Evolutionary conservation across 2,888 invertebrate genomes (phyloP), one percentile per base, ranked within the genome.

Genomic region (Drosophila atripex): DNA sequence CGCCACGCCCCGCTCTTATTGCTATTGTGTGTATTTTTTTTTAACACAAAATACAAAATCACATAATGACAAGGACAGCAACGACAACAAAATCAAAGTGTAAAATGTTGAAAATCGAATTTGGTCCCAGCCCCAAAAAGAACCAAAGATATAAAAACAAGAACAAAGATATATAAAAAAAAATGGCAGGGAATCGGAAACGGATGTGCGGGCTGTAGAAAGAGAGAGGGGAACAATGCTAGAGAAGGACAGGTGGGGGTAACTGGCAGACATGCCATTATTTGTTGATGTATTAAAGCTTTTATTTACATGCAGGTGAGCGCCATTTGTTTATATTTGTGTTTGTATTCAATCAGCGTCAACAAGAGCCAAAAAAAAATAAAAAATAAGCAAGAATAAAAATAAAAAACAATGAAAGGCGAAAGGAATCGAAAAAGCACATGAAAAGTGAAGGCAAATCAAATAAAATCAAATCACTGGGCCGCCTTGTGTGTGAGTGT

Each of bases 321-420:
- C 70, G 77, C 75, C 85, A 88, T 82, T 82, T 82, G 78, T 82
- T 82, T 84, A 73, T 66, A 72, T 63, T 76, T 68, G 75, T 80
- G 80, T 87, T 89, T 89, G 88, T 80, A 88, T 89, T 88, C 89
- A 87, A 87, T 87, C 88, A 89, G 89, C 78, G 86, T 76, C 86
- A 73, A 78, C 73, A 70, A 58, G 61, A 68, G 71, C 56, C 46
- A 21, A 38, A 52, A 50, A 51, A 52, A 23, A 14, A 38, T 6
- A 38, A 14, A 16, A n/a, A 6, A 12, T 3, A 16, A 39, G 16
- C 16, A 16, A 9, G n/a, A 30, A 53, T 46, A 51, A 56, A 63
- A 47, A 32, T 21, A 16, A 49, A 60, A 38, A 35, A 55, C 35
- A 35, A 35, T n/a, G 35, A 47, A 68, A 54, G 41, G 45, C 30